Evolutionary conservation across 2,797 vertebrate species (phyloP).

Genomic region (Natrix natrix): DNA sequence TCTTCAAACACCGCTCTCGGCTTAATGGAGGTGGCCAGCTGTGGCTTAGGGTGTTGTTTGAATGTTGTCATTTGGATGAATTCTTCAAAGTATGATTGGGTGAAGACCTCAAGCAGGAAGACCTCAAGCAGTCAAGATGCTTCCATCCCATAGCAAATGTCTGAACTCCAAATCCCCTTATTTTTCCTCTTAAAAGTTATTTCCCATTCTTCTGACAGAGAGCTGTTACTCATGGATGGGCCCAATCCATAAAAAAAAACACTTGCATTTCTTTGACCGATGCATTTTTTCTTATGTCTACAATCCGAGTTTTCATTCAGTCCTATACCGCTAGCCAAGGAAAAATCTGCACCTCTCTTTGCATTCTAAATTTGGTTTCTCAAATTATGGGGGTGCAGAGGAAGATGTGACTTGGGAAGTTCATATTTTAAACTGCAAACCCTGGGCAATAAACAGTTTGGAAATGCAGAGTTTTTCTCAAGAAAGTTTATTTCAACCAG

Average conservation of each 20-base stretch:
- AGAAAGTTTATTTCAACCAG: slow-evolving; percentile 62
- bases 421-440: background rate
- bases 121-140: background rate
- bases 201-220: background rate
- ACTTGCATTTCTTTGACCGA: background rate
- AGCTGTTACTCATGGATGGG: background rate
- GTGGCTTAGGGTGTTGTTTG: background rate
- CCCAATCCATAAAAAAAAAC: background rate
- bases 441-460: background rate
- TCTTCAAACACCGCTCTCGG: background rate
- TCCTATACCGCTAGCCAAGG: background rate
- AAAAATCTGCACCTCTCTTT: background rate
- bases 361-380: background rate
- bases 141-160: background rate
- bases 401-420: background rate
- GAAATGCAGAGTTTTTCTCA: slow-evolving; percentile 36
- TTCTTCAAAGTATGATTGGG: background rate
- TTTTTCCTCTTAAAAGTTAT: background rate
- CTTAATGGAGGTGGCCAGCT: background rate
- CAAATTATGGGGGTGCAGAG: background rate
- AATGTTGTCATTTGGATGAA: background rate
- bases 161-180: background rate
- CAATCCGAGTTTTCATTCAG: background rate
- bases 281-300: background rate
- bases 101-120: background rate